Base-by-base conservation (phyloP, 2,797 vertebrate genomes). In the Acanthopagrus latus region DNA sequence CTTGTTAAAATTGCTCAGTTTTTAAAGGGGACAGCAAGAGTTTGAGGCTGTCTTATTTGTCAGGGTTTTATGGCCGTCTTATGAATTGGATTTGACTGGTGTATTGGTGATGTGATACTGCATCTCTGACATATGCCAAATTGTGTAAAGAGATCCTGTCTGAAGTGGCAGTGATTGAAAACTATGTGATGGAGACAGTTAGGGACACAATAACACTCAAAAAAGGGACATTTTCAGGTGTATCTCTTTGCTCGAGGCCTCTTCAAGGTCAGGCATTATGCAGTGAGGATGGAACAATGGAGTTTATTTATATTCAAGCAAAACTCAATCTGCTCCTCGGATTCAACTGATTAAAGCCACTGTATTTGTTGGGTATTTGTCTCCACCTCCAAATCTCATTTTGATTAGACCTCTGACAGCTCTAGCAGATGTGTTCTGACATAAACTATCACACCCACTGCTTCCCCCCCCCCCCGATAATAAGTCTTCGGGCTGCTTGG, bases 261-360 rank as follows among this genome's bases (percentile, higher is more conserved):
- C n/a, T 64, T 65, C 67, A 23, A 43, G 47, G 55, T 62, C 67
- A 43, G 21, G 29, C 55, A 46, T 63, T 43, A 63, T 64, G 17
- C 54, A 82, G 38, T 72, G 63, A 51, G 21, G 46, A 29, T 16
- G 41, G 8, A 38, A 27, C 21, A 48, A 71, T 66, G n/a, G 71
- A 77, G 25, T 64, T 77, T 3, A 69, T 77, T 21, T 66, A 38
- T 85, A 87, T 86, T 85, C 78, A 71, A 76, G 52, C 70, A 67
- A 13, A 72, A 59, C 38, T 56, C 41, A 71, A 73, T 52, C 25
- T 58, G 58, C 52, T 55, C 48, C 59, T 67, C 23, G 57, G 64
- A 74, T 79, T 87, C 63, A 65, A 60, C 71, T 46, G 25, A 71
- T 55, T 78, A 51, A 76, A 58, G 77, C 74, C 74, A 51, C 43